These are phyloP conservation scores for Cottoperca gobio DNA, from an alignment of 2,797 vertebrate species.

Conservation along the genomic window DNA sequence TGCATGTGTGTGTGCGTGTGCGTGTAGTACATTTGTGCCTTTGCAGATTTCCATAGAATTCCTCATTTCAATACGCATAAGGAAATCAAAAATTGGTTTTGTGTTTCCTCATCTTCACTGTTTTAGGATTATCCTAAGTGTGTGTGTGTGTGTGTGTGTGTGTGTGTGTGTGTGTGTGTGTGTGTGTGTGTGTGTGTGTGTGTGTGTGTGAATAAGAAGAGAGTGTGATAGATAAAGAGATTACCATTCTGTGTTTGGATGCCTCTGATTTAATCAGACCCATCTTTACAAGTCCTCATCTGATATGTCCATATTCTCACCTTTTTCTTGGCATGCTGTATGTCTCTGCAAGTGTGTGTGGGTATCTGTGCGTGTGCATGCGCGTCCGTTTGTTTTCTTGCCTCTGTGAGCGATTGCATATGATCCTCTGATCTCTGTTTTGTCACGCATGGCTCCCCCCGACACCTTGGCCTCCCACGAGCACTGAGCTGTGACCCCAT, in stretches of 20 bases:
- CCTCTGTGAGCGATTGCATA: conserved; percentile 50
- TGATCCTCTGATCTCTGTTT: conserved; percentile 78
- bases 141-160: conserved; percentile 24
- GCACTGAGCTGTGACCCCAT: conserved; percentile 77
- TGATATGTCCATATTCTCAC: conserved; percentile 63
- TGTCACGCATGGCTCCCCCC: conserved; percentile 72
- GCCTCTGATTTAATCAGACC: conserved; percentile 52
- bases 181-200: neutral
- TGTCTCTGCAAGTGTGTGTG: conserved; percentile 23
- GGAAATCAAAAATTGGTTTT: conserved; percentile 33
- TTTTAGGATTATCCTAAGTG: conserved; percentile 43
- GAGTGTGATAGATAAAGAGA: conserved; percentile 49
- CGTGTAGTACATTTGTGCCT: conserved; percentile 1
- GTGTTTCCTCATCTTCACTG: conserved; percentile 31
- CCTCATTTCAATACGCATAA: conserved; percentile 18
- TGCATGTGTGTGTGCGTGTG: neutral
- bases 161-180: neutral
- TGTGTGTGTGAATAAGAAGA: conserved; percentile 9
- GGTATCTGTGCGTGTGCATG: conserved; percentile 17
- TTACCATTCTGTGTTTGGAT: conserved; percentile 52
- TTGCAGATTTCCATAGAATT: conserved; percentile 22
- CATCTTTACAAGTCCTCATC: conserved; percentile 58
- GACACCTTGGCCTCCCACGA: conserved; percentile 73
- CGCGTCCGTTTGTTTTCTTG: conserved; percentile 35
- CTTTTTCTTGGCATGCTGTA: conserved; percentile 43